Percentiles rank a stretch among this genome's conserved stretches.
These are phyloP conservation scores for Scaptomyza flava DNA, from an alignment of 2,888 invertebrate genomes.

Conservation along the genomic window DNA sequence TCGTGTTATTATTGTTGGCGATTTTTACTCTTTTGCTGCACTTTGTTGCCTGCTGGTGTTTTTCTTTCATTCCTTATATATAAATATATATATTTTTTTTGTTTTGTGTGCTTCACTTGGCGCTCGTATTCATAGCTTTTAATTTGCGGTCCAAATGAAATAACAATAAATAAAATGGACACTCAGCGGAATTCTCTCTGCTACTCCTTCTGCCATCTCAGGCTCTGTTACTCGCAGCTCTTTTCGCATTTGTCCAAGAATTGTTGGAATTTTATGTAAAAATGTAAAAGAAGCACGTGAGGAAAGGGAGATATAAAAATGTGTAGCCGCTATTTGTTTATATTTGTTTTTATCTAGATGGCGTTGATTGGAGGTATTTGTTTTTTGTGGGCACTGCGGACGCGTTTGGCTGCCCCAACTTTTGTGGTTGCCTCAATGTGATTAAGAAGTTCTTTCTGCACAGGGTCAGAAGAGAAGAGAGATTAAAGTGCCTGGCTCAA, in stretches of 20 bases:
- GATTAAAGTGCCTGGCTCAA: conserved; percentile 27
- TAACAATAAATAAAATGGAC: conserved; percentile 78
- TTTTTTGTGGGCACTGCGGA: conserved; percentile 55
- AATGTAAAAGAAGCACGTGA: conserved; percentile 38
- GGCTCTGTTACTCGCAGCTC: conserved; percentile 20
- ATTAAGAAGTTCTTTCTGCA: conserved; percentile 53
- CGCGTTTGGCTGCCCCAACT: conserved; percentile 22
- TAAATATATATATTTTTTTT: conserved; percentile 4
- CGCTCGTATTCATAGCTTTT: conserved; percentile 77
- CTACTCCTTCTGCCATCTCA: background rate
- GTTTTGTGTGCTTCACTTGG: conserved; percentile 55
- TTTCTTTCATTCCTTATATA: conserved; percentile 13
- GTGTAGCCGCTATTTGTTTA: conserved; percentile 69
- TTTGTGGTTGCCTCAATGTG: conserved; percentile 36
- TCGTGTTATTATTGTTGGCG: conserved; percentile 32
- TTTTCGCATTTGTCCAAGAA: conserved; percentile 52
- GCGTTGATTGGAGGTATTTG: conserved; percentile 78
- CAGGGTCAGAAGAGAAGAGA: background rate
- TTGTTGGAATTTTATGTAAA: conserved; percentile 69
- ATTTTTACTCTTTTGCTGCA: conserved; percentile 46
- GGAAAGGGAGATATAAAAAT: conserved; percentile 11
- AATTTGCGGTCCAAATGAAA: conserved; percentile 79
- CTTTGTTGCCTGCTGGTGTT: conserved; percentile 38
- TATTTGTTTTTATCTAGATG: conserved; percentile 78
- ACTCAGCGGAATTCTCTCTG: conserved; percentile 30